phyloP scores from a whole-genome alignment of 2,888 invertebrate species.

The Crematogaster levior region DNA sequence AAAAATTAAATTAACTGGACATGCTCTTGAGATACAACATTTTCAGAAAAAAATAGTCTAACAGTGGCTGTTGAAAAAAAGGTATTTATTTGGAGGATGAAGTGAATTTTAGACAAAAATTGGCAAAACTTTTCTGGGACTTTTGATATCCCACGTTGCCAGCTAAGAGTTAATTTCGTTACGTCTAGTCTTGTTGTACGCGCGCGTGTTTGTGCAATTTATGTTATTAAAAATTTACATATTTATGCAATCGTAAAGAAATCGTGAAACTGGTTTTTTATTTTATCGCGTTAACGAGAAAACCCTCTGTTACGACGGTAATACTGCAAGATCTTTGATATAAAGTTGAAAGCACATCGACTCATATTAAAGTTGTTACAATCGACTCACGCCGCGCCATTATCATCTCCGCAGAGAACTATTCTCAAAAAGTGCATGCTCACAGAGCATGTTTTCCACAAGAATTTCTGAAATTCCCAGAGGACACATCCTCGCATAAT shows the following conservation, averaged over 20 bases:
- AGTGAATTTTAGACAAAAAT: too few species aligned
- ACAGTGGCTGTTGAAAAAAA: too few species aligned
- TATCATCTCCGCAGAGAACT: slow-evolving; percentile 11
- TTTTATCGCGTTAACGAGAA: slow-evolving; percentile 18
- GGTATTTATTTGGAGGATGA: too few species aligned
- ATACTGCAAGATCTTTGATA: not conserved
- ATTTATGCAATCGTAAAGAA: not conserved
- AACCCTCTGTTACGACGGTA: not conserved
- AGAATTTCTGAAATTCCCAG: slow-evolving; percentile 35
- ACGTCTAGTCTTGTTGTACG: not conserved
- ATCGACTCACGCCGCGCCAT: slow-evolving; percentile 14
- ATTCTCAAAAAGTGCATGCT: slow-evolving; percentile 23
- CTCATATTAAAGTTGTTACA: slow-evolving; percentile 56
- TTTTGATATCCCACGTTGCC: too few species aligned
- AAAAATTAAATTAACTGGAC: too few species aligned
- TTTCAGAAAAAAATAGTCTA: too few species aligned
- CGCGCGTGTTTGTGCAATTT: not conserved
- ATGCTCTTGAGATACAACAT: too few species aligned
- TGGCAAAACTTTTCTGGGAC: too few species aligned
- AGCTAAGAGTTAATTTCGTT: too few species aligned
- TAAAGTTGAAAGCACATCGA: not conserved
- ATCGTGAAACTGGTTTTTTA: not conserved
- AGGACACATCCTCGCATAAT: slow-evolving; percentile 23
- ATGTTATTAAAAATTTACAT: not conserved
- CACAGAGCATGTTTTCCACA: slow-evolving; percentile 14